These are phyloP conservation scores for Notodonta ziczac DNA, from an alignment of 2,888 invertebrate species.

Conservation along the genomic window DNA sequence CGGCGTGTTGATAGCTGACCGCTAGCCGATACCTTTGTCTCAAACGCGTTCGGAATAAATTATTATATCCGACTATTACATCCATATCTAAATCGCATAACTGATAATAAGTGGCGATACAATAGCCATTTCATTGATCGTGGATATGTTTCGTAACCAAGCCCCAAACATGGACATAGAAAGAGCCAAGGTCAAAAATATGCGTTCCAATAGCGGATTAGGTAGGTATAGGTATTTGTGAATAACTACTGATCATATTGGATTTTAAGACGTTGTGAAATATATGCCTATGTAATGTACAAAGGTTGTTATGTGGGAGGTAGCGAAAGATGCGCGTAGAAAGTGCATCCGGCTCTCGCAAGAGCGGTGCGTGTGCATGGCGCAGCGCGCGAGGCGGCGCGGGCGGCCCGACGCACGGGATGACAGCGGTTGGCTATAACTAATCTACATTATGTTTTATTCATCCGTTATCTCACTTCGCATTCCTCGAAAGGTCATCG, in stretches of 20 bases:
- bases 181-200: slow-evolving; percentile 46
- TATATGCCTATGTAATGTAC: slow-evolving; percentile 32
- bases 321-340: slow-evolving; percentile 31
- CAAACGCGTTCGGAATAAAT: slow-evolving; percentile 29
- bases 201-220: slow-evolving; percentile 35
- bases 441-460: slow-evolving; percentile 56
- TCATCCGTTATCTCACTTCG: slow-evolving; percentile 69
- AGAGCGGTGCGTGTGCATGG: slow-evolving; percentile 22
- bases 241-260: slow-evolving; percentile 42
- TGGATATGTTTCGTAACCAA: slow-evolving; percentile 40
- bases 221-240: slow-evolving; percentile 17
- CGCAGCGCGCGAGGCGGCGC: not conserved
- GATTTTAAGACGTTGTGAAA: slow-evolving; percentile 30
- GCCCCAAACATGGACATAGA: slow-evolving; percentile 42
- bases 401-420: slow-evolving; percentile 10
- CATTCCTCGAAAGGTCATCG: slow-evolving; percentile 76
- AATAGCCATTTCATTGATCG: slow-evolving; percentile 30
- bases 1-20: slow-evolving; percentile 22
- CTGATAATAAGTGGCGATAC: slow-evolving; percentile 23
- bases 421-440: slow-evolving; percentile 19
- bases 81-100: slow-evolving; percentile 23
- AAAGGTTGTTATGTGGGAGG: slow-evolving; percentile 43
- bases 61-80: slow-evolving; percentile 25
- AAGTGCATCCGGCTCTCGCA: slow-evolving; percentile 25
- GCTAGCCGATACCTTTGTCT: slow-evolving; percentile 21